A percentile compares a stretch with the other conserved stretches of the same genome.
Evolutionary conservation across 2,888 invertebrate genomes (phyloP).

Genomic region (Phengaris alcon): DNA sequence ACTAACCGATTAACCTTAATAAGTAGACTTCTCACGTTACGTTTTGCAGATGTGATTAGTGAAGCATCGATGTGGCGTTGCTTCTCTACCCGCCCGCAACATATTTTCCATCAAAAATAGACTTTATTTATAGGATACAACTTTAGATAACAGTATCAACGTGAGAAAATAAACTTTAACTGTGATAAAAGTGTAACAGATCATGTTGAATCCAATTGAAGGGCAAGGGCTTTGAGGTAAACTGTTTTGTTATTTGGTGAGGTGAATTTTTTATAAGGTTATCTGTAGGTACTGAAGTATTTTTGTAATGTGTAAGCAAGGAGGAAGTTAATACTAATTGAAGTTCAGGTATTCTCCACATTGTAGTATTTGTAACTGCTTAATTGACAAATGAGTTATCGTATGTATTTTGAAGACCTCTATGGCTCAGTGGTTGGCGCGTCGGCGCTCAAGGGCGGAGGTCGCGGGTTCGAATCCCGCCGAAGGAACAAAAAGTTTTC

Average conservation of each 20-base stretch:
- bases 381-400: background rate
- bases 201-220: constrained; percentile 20
- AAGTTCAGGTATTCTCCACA: background rate
- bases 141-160: constrained; percentile 5
- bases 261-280: background rate
- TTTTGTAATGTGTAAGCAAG: background rate
- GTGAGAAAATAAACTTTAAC: constrained; percentile 25
- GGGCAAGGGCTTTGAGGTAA: constrained; percentile 20
- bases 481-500: too few relatives aligned
- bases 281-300: background rate
- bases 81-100: too few relatives aligned
- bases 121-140: background rate
- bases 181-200: constrained; percentile 27
- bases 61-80: too few relatives aligned
- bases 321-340: background rate
- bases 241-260: background rate
- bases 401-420: background rate
- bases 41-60: too few relatives aligned
- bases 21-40: too few relatives aligned
- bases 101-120: background rate
- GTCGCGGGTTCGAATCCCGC: too few relatives aligned
- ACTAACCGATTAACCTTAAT: too few relatives aligned
- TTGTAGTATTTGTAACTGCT: background rate
- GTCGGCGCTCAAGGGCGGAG: too few relatives aligned
- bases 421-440: too few relatives aligned